A percentile compares a stretch with the other conserved stretches of the same genome.
Evolutionary conservation across 1,140 invertebrate species (phyloP).

Genomic region (Micrasema minimum): DNA sequence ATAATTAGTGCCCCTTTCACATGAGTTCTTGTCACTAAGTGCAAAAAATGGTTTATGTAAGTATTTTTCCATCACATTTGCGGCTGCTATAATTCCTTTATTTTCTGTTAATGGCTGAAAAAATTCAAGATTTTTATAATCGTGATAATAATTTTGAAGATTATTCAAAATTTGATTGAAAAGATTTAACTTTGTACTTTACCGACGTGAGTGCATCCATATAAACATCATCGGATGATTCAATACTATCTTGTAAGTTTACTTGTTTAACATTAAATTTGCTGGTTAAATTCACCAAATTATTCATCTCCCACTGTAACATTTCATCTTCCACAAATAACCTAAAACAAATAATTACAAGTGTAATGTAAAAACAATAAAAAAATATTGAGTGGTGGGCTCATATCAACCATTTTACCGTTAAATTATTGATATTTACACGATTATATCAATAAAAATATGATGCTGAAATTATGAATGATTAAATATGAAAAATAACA

Average conservation of each 20-base stretch:
- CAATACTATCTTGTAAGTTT: constrained; percentile 51
- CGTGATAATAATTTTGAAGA: too few species aligned
- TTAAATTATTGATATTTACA: too few species aligned
- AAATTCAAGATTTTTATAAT: constrained; percentile 12
- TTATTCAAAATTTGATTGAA: not conserved
- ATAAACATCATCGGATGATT: constrained; percentile 51
- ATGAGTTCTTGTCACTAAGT: constrained; percentile 42
- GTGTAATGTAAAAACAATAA: too few species aligned
- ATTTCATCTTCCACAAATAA: constrained; percentile 50
- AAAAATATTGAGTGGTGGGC: too few species aligned
- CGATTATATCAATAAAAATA: too few species aligned
- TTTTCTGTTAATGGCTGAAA: constrained; percentile 50
- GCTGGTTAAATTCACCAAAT: constrained; percentile 45
- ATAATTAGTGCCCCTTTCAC: constrained; percentile 47
- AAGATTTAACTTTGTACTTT: constrained; percentile 4
- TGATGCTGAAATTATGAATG: too few species aligned
- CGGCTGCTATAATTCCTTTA: constrained; percentile 36
- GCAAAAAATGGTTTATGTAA: constrained; percentile 47
- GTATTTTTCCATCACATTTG: constrained; percentile 46
- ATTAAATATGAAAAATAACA: too few species aligned
- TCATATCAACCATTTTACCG: too few species aligned
- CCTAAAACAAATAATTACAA: too few species aligned
- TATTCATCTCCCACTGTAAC: constrained; percentile 47
- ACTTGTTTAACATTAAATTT: constrained; percentile 36
- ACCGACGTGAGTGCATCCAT: constrained; percentile 51